These are phyloP conservation scores for Anoplopoma fimbria DNA, from an alignment of 2,113 vertebrate species.

Conservation along the genomic window DNA sequence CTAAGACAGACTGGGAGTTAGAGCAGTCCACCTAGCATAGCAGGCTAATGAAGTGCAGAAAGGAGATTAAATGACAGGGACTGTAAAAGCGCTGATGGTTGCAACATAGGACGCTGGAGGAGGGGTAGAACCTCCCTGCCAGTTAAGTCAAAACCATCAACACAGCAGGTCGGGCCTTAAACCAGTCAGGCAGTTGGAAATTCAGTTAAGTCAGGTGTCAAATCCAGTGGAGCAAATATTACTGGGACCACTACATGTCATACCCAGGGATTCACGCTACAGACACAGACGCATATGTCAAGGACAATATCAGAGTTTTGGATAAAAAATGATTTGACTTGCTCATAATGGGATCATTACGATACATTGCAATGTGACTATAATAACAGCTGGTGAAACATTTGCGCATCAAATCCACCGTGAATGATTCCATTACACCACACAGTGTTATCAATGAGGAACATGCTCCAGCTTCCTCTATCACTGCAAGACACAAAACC, in stretches of 20 bases:
- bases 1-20: slow-evolving; percentile 9
- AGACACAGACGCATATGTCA: too few species aligned
- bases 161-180: slow-evolving; percentile 9
- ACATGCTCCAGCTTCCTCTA: slow-evolving; percentile 57
- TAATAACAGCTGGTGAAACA: slow-evolving; percentile 50
- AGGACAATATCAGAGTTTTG: slow-evolving; percentile 37
- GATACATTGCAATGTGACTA: slow-evolving; percentile 43
- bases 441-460: slow-evolving; percentile 63
- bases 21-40: slow-evolving; percentile 26
- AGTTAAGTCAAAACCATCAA: slow-evolving; percentile 11
- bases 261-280: too few species aligned
- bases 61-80: slow-evolving; percentile 34
- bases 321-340: slow-evolving; percentile 35
- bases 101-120: background rate
- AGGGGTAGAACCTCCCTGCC: background rate
- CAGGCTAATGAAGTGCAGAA: slow-evolving; percentile 60
- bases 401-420: slow-evolving; percentile 64
- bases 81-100: slow-evolving; percentile 35
- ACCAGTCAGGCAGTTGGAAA: background rate
- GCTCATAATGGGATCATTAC: slow-evolving; percentile 53
- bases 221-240: background rate
- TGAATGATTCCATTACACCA: slow-evolving; percentile 62
- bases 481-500: slow-evolving; percentile 57
- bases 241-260: too few species aligned
- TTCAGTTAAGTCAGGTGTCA: slow-evolving; percentile 8